Conservation (phyloP, 2,113 vertebrate species). For the Rhipidura dahli region DNA sequence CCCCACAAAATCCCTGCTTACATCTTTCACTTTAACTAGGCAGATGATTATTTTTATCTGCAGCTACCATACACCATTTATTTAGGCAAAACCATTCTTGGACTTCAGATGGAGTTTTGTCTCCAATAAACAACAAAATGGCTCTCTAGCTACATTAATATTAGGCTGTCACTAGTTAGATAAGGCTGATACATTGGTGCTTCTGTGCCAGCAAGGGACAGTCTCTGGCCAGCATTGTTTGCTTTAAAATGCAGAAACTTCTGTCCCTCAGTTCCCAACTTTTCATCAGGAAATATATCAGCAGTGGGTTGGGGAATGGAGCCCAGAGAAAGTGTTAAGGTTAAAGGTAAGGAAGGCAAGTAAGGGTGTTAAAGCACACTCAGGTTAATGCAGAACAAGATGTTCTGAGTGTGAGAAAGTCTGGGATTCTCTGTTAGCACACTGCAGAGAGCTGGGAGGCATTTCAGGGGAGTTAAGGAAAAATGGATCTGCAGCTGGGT, state of each 20-base stretch:
- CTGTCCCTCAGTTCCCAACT: background rate
- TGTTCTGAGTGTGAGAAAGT: background rate
- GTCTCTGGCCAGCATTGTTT: background rate
- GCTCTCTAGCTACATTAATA: conserved; percentile 11
- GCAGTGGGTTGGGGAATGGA: background rate
- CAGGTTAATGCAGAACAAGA: background rate
- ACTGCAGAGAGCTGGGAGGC: background rate
- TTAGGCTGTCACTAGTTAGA: conserved; percentile 18
- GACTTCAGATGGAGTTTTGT: conserved; percentile 13
- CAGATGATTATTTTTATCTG: conserved; percentile 36
- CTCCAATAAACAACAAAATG: conserved; percentile 31
- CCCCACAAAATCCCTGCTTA: background rate
- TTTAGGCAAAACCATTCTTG: conserved; percentile 3
- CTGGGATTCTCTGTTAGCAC: background rate
- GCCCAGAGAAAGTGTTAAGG: background rate
- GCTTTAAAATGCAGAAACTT: background rate
- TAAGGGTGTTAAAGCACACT: background rate
- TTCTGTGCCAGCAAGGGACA: background rate
- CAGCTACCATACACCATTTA: background rate
- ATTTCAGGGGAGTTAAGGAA: background rate
- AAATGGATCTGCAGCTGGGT: background rate
- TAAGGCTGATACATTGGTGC: conserved; percentile 19
- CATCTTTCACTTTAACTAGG: conserved; percentile 20
- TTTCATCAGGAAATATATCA: background rate
- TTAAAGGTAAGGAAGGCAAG: background rate